A percentile compares a stretch with the other conserved stretches of the same genome.
Conservation (phyloP, 2,888 invertebrate species). For the Metallyticus violacea region DNA sequence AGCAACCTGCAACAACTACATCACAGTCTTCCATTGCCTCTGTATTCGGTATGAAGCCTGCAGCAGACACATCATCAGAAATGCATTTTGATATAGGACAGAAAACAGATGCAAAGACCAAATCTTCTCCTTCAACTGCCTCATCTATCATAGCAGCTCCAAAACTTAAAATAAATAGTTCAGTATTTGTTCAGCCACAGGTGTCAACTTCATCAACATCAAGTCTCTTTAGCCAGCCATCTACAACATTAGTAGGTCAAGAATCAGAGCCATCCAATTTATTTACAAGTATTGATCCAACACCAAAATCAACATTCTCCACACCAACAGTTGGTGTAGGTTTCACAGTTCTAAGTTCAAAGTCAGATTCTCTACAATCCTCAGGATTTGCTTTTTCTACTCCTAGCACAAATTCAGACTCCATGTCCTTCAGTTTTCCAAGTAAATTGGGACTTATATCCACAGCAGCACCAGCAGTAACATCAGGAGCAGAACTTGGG, state of each 20-base stretch:
- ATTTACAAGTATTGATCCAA: not conserved
- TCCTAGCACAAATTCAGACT: not conserved
- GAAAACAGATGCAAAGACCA: not conserved
- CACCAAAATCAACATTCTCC: not conserved
- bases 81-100: not conserved
- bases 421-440: not conserved
- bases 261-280: not conserved
- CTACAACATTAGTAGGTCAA: not conserved
- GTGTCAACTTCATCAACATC: not conserved
- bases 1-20: not conserved
- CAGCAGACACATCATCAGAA: not conserved
- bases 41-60: not conserved
- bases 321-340: not conserved
- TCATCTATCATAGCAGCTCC: not conserved
- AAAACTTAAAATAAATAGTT: not conserved
- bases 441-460: not conserved
- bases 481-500: not conserved
- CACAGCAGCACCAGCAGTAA: not conserved
- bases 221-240: not conserved
- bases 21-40: not conserved
- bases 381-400: not conserved
- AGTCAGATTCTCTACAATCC: not conserved
- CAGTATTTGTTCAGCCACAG: not conserved
- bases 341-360: conserved; percentile 17
- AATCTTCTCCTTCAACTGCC: not conserved